Evolutionary conservation across 2,888 invertebrate genomes (phyloP).

Genomic region (Dryobota labecula): DNA sequence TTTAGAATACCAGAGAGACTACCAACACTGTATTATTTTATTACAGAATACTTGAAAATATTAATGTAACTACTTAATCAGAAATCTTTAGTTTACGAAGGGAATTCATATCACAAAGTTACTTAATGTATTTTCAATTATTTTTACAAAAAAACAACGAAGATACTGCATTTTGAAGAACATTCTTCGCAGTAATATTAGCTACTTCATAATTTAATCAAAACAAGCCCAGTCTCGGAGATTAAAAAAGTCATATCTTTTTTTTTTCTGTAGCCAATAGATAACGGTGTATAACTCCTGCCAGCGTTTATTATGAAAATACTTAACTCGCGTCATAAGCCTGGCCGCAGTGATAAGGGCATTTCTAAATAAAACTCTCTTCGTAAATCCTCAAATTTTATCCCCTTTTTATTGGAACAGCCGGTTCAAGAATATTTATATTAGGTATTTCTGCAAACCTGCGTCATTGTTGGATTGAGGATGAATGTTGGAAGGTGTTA

Average conservation of each 20-base stretch:
- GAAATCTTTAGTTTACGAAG: not conserved
- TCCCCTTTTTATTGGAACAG: constrained; percentile 62
- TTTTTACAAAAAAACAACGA: constrained; percentile 21
- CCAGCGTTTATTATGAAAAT: constrained; percentile 58
- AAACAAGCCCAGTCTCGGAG: constrained; percentile 50
- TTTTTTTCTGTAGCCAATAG: constrained; percentile 61
- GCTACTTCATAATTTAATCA: constrained; percentile 61
- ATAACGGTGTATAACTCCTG: constrained; percentile 51
- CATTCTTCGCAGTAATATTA: constrained; percentile 42
- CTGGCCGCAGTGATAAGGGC: constrained; percentile 66
- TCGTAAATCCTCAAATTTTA: constrained; percentile 61
- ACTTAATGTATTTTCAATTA: not conserved
- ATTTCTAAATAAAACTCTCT: constrained; percentile 64
- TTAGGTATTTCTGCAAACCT: constrained; percentile 43
- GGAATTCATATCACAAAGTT: not conserved
- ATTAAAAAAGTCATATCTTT: constrained; percentile 64
- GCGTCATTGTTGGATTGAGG: constrained; percentile 17
- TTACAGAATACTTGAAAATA: not conserved
- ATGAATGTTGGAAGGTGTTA: constrained; percentile 22
- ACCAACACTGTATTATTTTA: not conserved
- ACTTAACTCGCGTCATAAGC: constrained; percentile 60
- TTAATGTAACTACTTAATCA: not conserved
- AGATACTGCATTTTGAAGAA: constrained; percentile 26
- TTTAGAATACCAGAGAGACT: not conserved
- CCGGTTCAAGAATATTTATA: constrained; percentile 63